A percentile compares a stretch with the other conserved stretches of the same genome.
phyloP scores from a whole-genome alignment of 1,140 invertebrate species.

The Batillaria attramentaria region DNA sequence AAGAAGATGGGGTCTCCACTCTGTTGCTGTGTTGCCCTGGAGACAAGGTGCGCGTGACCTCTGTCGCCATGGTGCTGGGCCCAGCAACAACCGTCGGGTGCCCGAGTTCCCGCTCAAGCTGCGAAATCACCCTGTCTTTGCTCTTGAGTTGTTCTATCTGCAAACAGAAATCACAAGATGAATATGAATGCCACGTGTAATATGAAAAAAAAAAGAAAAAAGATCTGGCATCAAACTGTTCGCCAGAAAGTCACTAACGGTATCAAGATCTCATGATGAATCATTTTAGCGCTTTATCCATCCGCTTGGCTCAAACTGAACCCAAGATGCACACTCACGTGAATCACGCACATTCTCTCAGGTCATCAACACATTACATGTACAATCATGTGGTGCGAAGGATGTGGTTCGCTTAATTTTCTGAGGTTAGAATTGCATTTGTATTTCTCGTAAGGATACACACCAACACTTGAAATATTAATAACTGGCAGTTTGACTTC shows the following conservation, averaged over 20 bases:
- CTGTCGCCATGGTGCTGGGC: slow-evolving; percentile 22
- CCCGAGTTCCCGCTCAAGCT: slow-evolving; percentile 54
- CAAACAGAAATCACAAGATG: slow-evolving; percentile 13
- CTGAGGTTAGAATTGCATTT: too few relatives aligned
- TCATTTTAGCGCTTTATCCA: not conserved
- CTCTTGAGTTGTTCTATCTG: slow-evolving; percentile 60
- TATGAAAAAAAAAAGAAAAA: not conserved
- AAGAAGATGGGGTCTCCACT: slow-evolving; percentile 27
- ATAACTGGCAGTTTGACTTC: too few relatives aligned
- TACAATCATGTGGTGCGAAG: too few relatives aligned
- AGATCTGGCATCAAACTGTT: too few relatives aligned
- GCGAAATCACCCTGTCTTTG: slow-evolving; percentile 56
- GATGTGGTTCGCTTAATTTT: too few relatives aligned
- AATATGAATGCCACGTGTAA: not conserved
- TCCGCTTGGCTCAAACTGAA: too few relatives aligned
- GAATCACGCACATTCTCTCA: too few relatives aligned
- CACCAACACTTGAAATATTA: too few relatives aligned
- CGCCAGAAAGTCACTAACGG: too few relatives aligned
- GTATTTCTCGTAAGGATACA: too few relatives aligned
- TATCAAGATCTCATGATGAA: not conserved
- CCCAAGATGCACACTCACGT: too few relatives aligned
- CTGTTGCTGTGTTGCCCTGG: slow-evolving; percentile 28
- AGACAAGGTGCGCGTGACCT: slow-evolving; percentile 28
- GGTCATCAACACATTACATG: too few relatives aligned
- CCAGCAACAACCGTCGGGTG: slow-evolving; percentile 42